Evolutionary conservation across 2,113 vertebrate species (phyloP).

Genomic region (Penelope pileata): DNA sequence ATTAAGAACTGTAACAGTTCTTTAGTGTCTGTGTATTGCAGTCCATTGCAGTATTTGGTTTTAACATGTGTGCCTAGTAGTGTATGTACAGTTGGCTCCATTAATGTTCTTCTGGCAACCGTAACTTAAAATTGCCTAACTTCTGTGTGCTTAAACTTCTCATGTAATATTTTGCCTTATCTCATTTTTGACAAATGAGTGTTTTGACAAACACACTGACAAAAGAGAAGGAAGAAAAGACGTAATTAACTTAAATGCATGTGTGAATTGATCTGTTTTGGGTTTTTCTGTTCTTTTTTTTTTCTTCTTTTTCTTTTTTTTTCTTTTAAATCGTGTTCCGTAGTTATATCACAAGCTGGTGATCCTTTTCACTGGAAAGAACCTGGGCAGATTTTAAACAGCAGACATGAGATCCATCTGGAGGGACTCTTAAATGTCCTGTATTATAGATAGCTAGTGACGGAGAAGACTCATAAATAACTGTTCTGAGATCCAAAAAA

Average conservation of each 20-base stretch:
- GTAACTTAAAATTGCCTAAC: not conserved
- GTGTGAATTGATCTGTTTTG: not conserved
- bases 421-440: not conserved
- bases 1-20: not conserved
- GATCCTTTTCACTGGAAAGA: not conserved
- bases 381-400: not conserved
- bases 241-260: not conserved
- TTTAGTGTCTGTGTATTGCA: not conserved
- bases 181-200: not conserved
- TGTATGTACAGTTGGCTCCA: not conserved
- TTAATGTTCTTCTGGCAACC: not conserved
- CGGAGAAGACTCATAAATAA: not conserved
- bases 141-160: not conserved
- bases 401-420: not conserved
- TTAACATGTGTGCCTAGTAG: not conserved
- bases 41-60: not conserved
- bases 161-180: not conserved
- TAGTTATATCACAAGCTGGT: not conserved
- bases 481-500: not conserved
- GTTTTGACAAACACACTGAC: not conserved
- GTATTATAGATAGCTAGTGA: not conserved
- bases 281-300: too few species aligned
- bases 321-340: not conserved
- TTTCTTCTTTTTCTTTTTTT: too few species aligned
- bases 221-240: not conserved